These are phyloP conservation scores for Erythrolamprus reginae DNA, from an alignment of 2,113 vertebrate species.

Conservation along the genomic window DNA sequence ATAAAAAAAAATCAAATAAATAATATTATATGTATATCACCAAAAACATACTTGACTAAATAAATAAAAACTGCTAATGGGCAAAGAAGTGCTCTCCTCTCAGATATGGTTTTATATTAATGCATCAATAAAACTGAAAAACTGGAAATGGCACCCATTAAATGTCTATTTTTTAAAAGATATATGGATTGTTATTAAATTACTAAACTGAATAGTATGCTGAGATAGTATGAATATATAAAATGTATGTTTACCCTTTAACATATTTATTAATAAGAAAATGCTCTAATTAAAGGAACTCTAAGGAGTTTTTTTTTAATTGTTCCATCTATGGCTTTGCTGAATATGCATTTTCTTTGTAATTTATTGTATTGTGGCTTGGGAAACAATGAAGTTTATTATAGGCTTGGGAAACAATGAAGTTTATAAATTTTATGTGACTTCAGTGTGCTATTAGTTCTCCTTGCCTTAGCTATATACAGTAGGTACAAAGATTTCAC, in stretches of 20 bases:
- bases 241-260: not conserved
- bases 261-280: not conserved
- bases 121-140: not conserved
- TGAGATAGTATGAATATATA: not conserved
- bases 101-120: not conserved
- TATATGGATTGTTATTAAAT: not conserved
- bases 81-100: not conserved
- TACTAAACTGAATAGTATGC: not conserved
- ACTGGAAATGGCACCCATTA: not conserved
- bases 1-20: no score
- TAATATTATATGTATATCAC: no score
- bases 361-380: not conserved
- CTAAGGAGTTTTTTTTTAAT: not conserved
- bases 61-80: not conserved
- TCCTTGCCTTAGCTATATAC: not conserved
- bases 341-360: not conserved
- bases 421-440: not conserved
- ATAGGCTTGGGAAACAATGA: no score
- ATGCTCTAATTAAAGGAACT: not conserved
- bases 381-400: no score
- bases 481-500: not conserved
- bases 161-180: not conserved
- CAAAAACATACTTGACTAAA: no score
- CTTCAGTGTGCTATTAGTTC: not conserved
- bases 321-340: not conserved